Evolutionary conservation across 2,888 invertebrate species (phyloP).

Genomic region (Phlogophora meticulosa): DNA sequence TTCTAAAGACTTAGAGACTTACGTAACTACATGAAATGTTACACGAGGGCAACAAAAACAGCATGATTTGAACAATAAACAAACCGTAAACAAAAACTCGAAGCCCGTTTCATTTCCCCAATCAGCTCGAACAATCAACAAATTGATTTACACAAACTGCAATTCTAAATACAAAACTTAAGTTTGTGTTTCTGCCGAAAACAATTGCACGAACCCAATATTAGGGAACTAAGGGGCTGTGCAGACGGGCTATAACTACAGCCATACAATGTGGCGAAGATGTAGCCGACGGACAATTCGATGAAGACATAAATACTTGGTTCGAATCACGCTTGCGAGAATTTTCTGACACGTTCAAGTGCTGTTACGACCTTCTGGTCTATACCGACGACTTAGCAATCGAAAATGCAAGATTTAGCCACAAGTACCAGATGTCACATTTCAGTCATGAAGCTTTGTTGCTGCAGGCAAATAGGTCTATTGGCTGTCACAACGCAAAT

Average conservation of each 20-base stretch:
- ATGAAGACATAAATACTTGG: not conserved
- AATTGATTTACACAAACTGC: slow-evolving; percentile 65
- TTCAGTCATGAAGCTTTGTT: not conserved
- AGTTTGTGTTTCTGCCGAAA: slow-evolving; percentile 57
- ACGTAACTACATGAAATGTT: too few relatives aligned
- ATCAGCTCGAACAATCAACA: slow-evolving; percentile 49
- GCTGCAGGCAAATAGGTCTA: not conserved
- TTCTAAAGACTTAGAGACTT: too few relatives aligned
- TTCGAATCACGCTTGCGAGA: too few relatives aligned
- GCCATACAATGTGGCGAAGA: not conserved
- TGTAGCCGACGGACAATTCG: not conserved
- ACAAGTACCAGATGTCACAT: too few relatives aligned
- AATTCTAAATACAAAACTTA: slow-evolving; percentile 64
- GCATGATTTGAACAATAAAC: slow-evolving; percentile 15
- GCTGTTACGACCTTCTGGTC: too few relatives aligned
- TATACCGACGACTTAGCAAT: too few relatives aligned
- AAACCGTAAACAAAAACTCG: slow-evolving; percentile 37
- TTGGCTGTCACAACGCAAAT: not conserved
- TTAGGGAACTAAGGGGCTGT: slow-evolving; percentile 61
- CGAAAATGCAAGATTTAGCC: too few relatives aligned
- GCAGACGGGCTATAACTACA: not conserved
- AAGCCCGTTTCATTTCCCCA: slow-evolving; percentile 26
- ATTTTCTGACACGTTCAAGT: too few relatives aligned
- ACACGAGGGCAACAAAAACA: not conserved
- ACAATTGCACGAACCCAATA: slow-evolving; percentile 74